Base-by-base conservation (phyloP, 2,888 invertebrate species). In the Podotricha telesiphe region DNA sequence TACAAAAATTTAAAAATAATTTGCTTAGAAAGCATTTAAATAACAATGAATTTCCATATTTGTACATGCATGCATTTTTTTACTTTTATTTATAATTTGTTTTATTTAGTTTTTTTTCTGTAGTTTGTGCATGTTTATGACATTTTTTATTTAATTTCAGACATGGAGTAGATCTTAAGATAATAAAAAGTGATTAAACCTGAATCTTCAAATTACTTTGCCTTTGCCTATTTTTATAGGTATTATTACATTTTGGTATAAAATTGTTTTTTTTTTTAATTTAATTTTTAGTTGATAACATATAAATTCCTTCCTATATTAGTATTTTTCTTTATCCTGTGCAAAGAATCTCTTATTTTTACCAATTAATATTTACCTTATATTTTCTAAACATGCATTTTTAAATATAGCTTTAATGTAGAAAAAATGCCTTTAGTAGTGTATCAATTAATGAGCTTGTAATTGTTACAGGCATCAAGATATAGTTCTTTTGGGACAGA, bases 381-480 rank as follows among this genome's bases (percentile, higher is more conserved):
- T 34, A 34, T 55, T 11, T 37, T 17, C 17, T 17, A 13, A 53
- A 55, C 34, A 37, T 37, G 11, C 17, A 55, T 55, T 34, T 17
- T 55, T 55, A 55, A 55, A 55, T 53, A 53, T 17, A 28, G 17
- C 34, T 37, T 37, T 37, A 55, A 37, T 17, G 2, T 10, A 55
- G n/a, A 6, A 10, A 11, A 17, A 11, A 17, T 17, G n/a, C 6
- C 11, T 0, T 42, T 1, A 42, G 7, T 37, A 17, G 17, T 55
- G 11, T 11, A 17, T 55, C 17, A 5, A 37, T 45, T n/a, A 45
- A 45, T n/a, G 20, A 5, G 58, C 42, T 22, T 59, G 42, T 42
- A 59, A 68, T 62, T 74, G 85, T 86, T 77, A 55, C 88, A 92
- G 92, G 80, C 88, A 85, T 80, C 88, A 89, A 82, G 91, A 92